phyloP scores from a whole-genome alignment of 2,113 vertebrate species.

The Hippopotamus amphibius region DNA sequence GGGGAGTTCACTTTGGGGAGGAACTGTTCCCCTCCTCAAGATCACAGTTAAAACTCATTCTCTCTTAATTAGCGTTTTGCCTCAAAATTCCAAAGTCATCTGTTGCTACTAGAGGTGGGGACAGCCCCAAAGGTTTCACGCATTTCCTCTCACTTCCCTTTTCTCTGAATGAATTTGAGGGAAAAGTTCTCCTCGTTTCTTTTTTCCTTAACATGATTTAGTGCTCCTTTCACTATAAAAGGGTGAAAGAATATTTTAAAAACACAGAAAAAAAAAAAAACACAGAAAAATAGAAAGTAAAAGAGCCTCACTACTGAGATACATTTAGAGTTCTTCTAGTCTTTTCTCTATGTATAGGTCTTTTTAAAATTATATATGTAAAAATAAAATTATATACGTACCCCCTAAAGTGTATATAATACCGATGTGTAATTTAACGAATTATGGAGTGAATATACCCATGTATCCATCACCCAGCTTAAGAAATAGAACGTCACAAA shows the following conservation, averaged over 20 bases:
- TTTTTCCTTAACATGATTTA: constrained; percentile 7
- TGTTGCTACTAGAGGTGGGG: constrained; percentile 27
- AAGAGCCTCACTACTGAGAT: neutral
- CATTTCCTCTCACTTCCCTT: constrained; percentile 51
- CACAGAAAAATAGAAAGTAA: neutral
- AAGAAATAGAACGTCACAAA: neutral
- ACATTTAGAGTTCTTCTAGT: neutral
- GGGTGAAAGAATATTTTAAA: neutral
- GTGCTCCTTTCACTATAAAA: neutral
- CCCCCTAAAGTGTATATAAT: neutral
- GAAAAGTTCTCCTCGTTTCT: constrained; percentile 18
- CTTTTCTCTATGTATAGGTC: neutral
- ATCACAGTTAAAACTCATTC: neutral
- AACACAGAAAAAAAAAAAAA: neutral
- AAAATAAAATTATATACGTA: neutral
- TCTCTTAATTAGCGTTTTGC: neutral
- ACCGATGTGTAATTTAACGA: neutral
- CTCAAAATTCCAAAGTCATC: neutral
- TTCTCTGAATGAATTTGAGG: constrained; percentile 44
- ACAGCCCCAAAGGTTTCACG: constrained; percentile 35
- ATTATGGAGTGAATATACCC: neutral
- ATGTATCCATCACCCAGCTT: neutral
- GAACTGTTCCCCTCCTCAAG: neutral
- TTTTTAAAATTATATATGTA: neutral
- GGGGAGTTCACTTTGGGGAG: neutral